Conservation (phyloP, 2,888 invertebrate species). For the Melanostoma mellinum region DNA sequence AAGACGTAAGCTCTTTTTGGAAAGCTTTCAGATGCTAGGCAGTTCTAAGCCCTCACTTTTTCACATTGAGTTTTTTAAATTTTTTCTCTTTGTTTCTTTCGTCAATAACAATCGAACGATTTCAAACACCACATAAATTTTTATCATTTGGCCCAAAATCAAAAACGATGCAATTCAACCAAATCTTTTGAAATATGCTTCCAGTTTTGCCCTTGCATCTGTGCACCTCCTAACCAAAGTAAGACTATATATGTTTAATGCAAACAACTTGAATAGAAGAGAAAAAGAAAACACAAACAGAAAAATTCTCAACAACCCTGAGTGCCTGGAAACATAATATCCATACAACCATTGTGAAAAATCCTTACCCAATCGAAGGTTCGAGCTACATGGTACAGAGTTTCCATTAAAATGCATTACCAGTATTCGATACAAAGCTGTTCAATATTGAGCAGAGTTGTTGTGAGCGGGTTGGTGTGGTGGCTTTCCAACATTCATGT, state of each 20-base stretch:
- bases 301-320: constrained; percentile 15
- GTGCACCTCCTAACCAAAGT: background rate
- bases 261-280: constrained; percentile 22
- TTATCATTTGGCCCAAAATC: background rate
- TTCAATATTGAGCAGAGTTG: constrained; percentile 41
- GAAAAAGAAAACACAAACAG: constrained; percentile 14
- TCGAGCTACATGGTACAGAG: constrained; percentile 5
- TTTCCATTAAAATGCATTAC: constrained; percentile 56
- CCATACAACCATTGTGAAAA: constrained; percentile 30
- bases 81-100: too few species aligned
- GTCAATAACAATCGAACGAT: too few species aligned
- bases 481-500: background rate
- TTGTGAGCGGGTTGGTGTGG: too few species aligned
- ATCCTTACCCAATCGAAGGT: background rate
- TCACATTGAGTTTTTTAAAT: too few species aligned
- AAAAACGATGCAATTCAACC: too few species aligned
- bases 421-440: constrained; percentile 29
- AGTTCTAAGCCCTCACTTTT: too few species aligned
- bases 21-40: too few species aligned
- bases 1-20: too few species aligned
- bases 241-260: constrained; percentile 23
- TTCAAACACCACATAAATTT: too few species aligned
- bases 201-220: background rate
- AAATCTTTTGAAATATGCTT: constrained; percentile 33
- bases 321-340: constrained; percentile 48